phyloP scores from a whole-genome alignment of 2,888 invertebrate species.

The Rugalucina vietnamica region DNA sequence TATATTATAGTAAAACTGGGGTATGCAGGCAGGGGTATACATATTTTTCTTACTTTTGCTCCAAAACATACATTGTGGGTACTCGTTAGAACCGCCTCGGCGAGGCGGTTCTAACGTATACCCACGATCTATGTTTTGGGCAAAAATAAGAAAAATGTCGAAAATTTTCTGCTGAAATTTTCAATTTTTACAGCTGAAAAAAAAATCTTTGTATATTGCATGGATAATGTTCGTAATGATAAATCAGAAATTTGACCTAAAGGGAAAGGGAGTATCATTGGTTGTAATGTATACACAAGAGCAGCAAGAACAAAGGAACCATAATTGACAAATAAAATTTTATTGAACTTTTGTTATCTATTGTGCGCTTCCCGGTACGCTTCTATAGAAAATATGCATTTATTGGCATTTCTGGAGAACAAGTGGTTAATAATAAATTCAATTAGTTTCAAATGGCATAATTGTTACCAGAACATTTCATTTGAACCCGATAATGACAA shows the following conservation, averaged over 20 bases:
- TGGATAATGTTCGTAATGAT: background rate
- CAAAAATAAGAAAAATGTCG: background rate
- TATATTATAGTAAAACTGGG: too few relatives aligned
- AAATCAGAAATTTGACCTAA: background rate
- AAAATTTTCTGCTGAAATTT: background rate
- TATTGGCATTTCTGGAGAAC: background rate
- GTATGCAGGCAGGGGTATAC: too few relatives aligned
- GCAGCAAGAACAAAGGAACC: background rate
- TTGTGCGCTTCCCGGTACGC: background rate
- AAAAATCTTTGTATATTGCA: background rate
- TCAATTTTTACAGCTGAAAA: background rate
- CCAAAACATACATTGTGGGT: too few relatives aligned
- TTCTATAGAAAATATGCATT: background rate
- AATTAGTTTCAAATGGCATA: background rate
- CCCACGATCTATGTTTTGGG: too few relatives aligned
- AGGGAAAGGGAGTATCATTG: too few relatives aligned
- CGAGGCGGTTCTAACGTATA: too few relatives aligned
- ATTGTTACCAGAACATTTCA: background rate
- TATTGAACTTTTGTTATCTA: background rate
- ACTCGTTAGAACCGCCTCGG: too few relatives aligned
- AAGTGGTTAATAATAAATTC: background rate
- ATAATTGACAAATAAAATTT: background rate
- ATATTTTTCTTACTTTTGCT: too few relatives aligned
- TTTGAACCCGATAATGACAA: too few relatives aligned
- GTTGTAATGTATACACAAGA: background rate